phyloP scores from a whole-genome alignment of 2,888 invertebrate species.

The Sphaerophoria rueppellii region DNA sequence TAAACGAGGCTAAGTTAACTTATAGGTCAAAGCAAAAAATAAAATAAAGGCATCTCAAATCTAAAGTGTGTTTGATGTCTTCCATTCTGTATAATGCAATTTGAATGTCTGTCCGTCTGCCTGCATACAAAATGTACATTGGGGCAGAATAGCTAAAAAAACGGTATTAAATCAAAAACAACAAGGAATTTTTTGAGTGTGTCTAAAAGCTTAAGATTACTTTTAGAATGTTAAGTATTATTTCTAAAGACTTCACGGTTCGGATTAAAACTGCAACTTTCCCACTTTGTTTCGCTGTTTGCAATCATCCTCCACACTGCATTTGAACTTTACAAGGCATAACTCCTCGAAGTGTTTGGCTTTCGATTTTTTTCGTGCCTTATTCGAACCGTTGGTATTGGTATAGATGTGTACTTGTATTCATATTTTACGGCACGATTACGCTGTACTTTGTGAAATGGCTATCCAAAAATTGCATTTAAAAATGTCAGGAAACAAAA shows the following conservation, averaged over 20 bases:
- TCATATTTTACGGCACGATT: constrained; percentile 49
- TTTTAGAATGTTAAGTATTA: too few relatives aligned
- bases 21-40: constrained; percentile 13
- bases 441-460: constrained; percentile 26
- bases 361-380: too few relatives aligned
- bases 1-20: constrained; percentile 16
- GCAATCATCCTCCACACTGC: too few relatives aligned
- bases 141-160: background rate
- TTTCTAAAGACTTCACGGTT: too few relatives aligned
- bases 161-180: background rate
- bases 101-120: background rate
- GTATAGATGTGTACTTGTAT: constrained; percentile 10
- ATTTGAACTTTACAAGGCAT: too few relatives aligned
- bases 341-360: too few relatives aligned
- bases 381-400: too few relatives aligned
- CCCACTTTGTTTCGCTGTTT: too few relatives aligned
- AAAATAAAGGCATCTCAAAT: background rate
- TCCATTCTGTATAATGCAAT: background rate
- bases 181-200: too few relatives aligned
- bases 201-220: too few relatives aligned
- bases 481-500: too few relatives aligned
- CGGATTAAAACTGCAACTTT: too few relatives aligned
- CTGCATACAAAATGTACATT: background rate
- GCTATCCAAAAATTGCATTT: background rate
- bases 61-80: background rate